A percentile compares a stretch with the other conserved stretches of the same genome.
Conservation (phyloP, 2,888 invertebrate genomes). For the Pristionchus entomophagus region DNA sequence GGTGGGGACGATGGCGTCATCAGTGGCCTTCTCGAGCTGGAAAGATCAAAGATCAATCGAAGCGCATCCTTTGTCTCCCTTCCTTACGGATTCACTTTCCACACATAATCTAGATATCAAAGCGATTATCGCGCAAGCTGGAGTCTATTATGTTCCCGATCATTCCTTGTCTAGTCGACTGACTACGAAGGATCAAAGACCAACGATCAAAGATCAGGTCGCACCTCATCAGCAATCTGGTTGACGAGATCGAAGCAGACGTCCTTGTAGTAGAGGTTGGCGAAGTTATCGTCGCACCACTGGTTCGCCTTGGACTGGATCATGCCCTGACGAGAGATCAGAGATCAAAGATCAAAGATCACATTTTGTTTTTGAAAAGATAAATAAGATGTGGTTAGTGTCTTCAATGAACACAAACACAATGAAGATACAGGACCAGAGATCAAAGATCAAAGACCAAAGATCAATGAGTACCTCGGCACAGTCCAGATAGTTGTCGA, state of each 20-base stretch:
- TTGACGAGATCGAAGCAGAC: slow-evolving; percentile 44
- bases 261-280: not conserved
- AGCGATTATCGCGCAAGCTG: too few relatives aligned
- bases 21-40: slow-evolving; percentile 20
- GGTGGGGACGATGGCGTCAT: not conserved
- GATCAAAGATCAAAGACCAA: slow-evolving; percentile 6
- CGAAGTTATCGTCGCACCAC: slow-evolving; percentile 27
- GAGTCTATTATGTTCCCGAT: not conserved
- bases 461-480: slow-evolving; percentile 22
- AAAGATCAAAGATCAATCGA: slow-evolving; percentile 12
- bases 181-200: not conserved
- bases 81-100: too few relatives aligned
- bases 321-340: slow-evolving; percentile 1
- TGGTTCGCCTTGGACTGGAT: not conserved
- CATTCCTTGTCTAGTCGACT: too few relatives aligned
- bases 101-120: too few relatives aligned
- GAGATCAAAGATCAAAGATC: too few relatives aligned
- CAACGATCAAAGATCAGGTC: not conserved
- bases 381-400: too few relatives aligned
- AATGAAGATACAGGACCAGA: not conserved
- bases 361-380: too few relatives aligned
- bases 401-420: too few relatives aligned
- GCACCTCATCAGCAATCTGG: not conserved
- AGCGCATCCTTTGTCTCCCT: not conserved
- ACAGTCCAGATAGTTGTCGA: slow-evolving; percentile 88